phyloP scores from a whole-genome alignment of 2,113 vertebrate genomes.

The Aviceda subcristata region DNA sequence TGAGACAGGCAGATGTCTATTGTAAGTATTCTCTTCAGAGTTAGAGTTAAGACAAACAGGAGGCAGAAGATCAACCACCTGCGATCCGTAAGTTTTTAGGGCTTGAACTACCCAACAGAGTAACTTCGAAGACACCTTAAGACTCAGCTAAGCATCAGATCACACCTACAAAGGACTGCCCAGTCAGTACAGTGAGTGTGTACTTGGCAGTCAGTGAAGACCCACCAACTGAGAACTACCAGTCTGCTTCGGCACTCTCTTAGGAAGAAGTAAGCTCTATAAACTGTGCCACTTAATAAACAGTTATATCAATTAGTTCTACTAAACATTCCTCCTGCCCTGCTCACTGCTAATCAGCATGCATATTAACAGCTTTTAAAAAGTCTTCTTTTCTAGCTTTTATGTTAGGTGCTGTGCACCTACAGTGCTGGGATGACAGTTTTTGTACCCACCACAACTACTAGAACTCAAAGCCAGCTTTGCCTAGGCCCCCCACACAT shows the following conservation, averaged over 20 bases:
- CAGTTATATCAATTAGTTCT: neutral
- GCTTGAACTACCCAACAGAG: neutral
- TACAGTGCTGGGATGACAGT: neutral
- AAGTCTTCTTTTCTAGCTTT: neutral
- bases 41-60: neutral
- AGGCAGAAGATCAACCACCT: neutral
- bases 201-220: neutral
- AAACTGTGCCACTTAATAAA: neutral
- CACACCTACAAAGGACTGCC: neutral
- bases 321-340: neutral
- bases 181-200: rapidly evolving
- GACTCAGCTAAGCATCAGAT: neutral
- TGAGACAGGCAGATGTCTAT: neutral
- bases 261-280: neutral
- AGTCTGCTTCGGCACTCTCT: rapidly evolving
- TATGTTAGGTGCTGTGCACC: neutral
- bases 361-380: neutral
- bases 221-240: neutral
- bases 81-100: neutral
- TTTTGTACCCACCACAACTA: neutral
- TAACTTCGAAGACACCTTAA: neutral
- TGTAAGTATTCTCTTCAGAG: neutral
- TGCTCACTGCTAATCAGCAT: neutral
- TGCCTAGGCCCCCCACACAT: neutral
- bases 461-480: neutral